Conservation (phyloP, 2,888 invertebrate species). For the Andrena camellia region DNA sequence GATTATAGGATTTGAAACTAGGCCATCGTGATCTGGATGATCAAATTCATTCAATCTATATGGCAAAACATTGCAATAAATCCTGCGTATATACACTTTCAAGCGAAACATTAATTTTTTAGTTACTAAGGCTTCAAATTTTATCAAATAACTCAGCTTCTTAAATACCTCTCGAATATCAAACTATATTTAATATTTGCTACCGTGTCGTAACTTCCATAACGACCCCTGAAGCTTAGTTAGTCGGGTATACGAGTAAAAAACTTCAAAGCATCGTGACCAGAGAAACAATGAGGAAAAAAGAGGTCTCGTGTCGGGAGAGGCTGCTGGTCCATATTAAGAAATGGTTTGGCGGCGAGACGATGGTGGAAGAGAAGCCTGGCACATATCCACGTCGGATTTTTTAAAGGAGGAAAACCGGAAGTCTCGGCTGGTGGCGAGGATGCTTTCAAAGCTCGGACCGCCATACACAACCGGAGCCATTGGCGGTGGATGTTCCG, state of each 20-base stretch:
- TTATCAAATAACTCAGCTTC: background rate
- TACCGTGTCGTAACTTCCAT: background rate
- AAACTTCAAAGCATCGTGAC: background rate
- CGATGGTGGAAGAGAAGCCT: constrained; percentile 57
- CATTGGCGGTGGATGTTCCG: constrained; percentile 80
- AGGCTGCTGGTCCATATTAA: constrained; percentile 35
- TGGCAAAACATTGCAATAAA: background rate
- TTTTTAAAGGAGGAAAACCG: constrained; percentile 83
- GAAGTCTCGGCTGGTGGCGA: constrained; percentile 82
- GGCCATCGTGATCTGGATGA: background rate
- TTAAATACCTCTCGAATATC: background rate
- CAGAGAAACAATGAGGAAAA: background rate
- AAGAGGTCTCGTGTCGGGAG: constrained; percentile 47
- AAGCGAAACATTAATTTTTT: background rate
- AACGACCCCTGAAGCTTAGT: background rate
- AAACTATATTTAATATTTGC: background rate
- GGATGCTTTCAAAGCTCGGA: constrained; percentile 81
- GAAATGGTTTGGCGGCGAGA: constrained; percentile 35
- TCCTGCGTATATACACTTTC: background rate
- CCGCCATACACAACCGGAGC: constrained; percentile 76
- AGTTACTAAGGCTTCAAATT: background rate
- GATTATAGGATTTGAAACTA: background rate
- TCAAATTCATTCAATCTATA: background rate
- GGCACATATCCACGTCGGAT: constrained; percentile 77
- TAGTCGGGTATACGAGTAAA: background rate